phyloP scores from a whole-genome alignment of 2,797 vertebrate genomes.

The Neomorphus geoffroyi region DNA sequence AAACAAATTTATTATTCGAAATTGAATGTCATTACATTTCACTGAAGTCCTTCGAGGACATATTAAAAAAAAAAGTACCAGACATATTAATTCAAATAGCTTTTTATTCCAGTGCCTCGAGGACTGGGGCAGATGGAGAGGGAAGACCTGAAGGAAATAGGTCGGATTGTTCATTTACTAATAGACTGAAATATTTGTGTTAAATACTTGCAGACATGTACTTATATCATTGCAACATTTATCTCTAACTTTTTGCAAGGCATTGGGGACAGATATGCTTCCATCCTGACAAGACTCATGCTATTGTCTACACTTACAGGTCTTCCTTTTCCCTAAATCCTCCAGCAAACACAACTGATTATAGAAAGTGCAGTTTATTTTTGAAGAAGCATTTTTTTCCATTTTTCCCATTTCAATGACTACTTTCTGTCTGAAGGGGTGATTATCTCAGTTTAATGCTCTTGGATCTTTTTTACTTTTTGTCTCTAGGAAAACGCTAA shows the following conservation, averaged over 20 bases:
- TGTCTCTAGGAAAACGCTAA: neutral
- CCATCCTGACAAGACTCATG: neutral
- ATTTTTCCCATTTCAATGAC: neutral
- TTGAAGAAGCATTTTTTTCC: neutral
- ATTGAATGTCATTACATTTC: neutral
- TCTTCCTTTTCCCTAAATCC: neutral
- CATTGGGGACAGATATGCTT: neutral
- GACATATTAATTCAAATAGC: neutral
- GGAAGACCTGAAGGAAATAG: neutral
- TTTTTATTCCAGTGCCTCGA: neutral
- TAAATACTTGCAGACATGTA: neutral
- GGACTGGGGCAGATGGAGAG: neutral
- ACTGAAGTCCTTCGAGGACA: neutral
- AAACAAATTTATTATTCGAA: neutral
- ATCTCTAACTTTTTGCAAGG: neutral
- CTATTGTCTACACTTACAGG: neutral
- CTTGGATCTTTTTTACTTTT: neutral
- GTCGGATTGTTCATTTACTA: neutral
- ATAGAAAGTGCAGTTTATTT: neutral
- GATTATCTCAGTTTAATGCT: neutral
- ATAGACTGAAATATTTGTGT: neutral
- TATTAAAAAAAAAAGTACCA: neutral
- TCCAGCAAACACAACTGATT: neutral
- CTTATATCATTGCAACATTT: neutral
- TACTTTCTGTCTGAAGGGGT: neutral